Percentiles rank a stretch among this genome's conserved stretches.
phyloP scores from a whole-genome alignment of 1,140 invertebrate species.

The Bilobella aurantiaca region DNA sequence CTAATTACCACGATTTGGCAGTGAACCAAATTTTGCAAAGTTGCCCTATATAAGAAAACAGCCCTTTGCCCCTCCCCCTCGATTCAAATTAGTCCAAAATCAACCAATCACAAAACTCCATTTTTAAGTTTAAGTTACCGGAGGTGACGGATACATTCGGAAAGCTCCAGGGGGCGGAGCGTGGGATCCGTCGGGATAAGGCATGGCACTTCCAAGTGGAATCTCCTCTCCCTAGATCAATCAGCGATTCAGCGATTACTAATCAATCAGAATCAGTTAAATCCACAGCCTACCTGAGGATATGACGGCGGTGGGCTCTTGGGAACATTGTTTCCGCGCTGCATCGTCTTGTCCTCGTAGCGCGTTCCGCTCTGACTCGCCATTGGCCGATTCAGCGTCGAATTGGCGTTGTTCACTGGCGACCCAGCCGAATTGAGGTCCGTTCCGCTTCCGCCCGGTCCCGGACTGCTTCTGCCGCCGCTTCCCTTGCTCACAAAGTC shows the following conservation, averaged over 20 bases:
- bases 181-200: slow-evolving; percentile 49
- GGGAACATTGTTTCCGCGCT: slow-evolving; percentile 46
- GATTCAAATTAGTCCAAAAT: too few species aligned
- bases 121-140: slow-evolving; percentile 49
- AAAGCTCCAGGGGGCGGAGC: slow-evolving; percentile 46
- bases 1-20: too few species aligned
- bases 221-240: slow-evolving; percentile 58
- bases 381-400: slow-evolving; percentile 87
- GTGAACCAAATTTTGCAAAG: too few species aligned
- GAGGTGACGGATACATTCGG: slow-evolving; percentile 49
- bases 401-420: slow-evolving; percentile 81
- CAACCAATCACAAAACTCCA: too few species aligned
- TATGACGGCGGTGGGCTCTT: slow-evolving; percentile 39
- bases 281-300: slow-evolving; percentile 28
- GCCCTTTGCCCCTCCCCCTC: too few species aligned
- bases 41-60: too few species aligned
- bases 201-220: slow-evolving; percentile 56
- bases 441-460: slow-evolving; percentile 33
- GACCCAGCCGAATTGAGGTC: slow-evolving; percentile 47
- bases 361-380: slow-evolving; percentile 83
- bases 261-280: neutral
- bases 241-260: too few species aligned
- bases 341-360: slow-evolving; percentile 86
- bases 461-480: slow-evolving; percentile 55
- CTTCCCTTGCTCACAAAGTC: slow-evolving; percentile 70